Percentiles rank a stretch among this genome's conserved stretches.
Evolutionary conservation across 2,888 invertebrate species (phyloP).

Genomic region (Caenorhabditis virilis): DNA sequence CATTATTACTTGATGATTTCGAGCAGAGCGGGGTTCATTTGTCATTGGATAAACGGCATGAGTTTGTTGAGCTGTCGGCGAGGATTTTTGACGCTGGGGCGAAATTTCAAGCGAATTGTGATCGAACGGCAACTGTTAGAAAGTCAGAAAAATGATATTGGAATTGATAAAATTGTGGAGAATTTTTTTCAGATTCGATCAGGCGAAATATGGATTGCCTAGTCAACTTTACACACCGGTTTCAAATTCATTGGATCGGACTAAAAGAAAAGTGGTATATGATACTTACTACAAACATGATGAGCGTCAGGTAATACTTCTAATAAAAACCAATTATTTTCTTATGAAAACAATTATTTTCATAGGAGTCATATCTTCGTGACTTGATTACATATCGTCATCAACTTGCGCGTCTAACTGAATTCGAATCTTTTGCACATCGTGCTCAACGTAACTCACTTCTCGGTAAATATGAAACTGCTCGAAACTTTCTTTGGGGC

Average conservation of each 20-base stretch:
- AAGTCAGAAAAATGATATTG: conserved; percentile 12
- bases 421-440: conserved; percentile 86
- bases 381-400: conserved; percentile 80
- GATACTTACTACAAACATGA: conserved; percentile 55
- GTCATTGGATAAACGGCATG: conserved; percentile 74
- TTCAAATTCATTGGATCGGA: conserved; percentile 40
- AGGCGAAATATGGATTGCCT: conserved; percentile 39
- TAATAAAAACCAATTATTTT: neutral
- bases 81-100: conserved; percentile 63
- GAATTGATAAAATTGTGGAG: conserved; percentile 2
- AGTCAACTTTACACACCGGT: conserved; percentile 42
- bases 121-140: conserved; percentile 36
- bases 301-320: conserved; percentile 35
- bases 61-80: conserved; percentile 40
- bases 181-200: conserved; percentile 35
- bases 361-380: conserved; percentile 12
- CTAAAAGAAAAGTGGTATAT: conserved; percentile 51
- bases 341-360: neutral
- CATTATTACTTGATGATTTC: conserved; percentile 91
- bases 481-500: conserved; percentile 56
- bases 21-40: conserved; percentile 96
- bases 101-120: conserved; percentile 53
- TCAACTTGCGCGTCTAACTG: conserved; percentile 84
- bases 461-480: conserved; percentile 67
- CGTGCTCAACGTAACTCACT: conserved; percentile 86